Percentiles rank a stretch among this genome's conserved stretches.
These are phyloP conservation scores for Junco hyemalis DNA, from an alignment of 2,113 vertebrate species.

Conservation along the genomic window DNA sequence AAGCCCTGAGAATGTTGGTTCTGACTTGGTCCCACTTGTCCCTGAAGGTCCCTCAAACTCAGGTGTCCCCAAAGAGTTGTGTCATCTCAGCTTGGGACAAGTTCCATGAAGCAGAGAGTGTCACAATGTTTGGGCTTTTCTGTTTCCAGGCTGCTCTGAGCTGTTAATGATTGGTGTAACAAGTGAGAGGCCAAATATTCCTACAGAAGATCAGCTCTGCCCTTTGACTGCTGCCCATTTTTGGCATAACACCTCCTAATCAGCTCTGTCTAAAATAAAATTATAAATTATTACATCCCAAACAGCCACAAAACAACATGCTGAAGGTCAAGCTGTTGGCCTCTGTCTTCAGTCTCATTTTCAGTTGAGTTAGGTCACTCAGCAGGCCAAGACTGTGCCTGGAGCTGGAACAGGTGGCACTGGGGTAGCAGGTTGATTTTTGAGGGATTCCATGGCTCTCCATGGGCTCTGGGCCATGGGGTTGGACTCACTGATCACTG, in stretches of 20 bases:
- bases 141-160: neutral
- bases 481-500: neutral
- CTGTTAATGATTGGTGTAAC: neutral
- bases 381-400: neutral
- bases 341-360: neutral
- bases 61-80: neutral
- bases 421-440: neutral
- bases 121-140: neutral
- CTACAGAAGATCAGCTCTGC: neutral
- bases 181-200: neutral
- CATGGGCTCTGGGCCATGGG: fast-evolving
- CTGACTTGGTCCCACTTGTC: neutral
- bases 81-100: neutral
- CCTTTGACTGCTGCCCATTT: neutral
- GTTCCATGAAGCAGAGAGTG: neutral
- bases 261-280: neutral
- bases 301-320: fast-evolving
- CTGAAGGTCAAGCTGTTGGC: neutral
- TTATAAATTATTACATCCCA: neutral
- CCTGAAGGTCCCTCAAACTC: neutral
- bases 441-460: neutral
- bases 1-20: neutral
- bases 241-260: neutral
- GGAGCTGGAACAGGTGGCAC: neutral
- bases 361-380: fast-evolving